Evolutionary conservation across 2,888 invertebrate species (phyloP), one percentile per base, ranked within the genome.

Genomic region (Cephus nigrinus): DNA sequence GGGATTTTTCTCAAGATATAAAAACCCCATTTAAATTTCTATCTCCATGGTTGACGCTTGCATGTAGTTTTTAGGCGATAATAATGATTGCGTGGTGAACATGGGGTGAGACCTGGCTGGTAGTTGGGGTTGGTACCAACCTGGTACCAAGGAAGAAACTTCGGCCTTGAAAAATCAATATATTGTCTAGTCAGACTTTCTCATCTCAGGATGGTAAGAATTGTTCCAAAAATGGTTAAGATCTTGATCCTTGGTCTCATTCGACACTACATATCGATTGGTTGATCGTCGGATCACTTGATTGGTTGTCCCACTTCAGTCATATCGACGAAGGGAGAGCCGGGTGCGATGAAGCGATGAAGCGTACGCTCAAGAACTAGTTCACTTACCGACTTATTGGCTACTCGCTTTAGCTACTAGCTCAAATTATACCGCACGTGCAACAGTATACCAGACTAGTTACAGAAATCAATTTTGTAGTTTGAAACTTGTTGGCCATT

Each of bases 301-400:
- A 71, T 71, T 32, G 71, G 32, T 71, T 32, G 71, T 71, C 15
- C 32, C 71, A 32, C 31, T 71, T 71, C 32, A 71, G 71, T 71
- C 55, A 55, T 23, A 55, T 55, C 9, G 55, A 55, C 55, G 55
- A 55, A 55, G 55, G 55, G 55, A 55, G 55, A 55, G 55, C 5
- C 55, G 23, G 55, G 55, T 55, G 23, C 55, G 55, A 55, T 55
- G 40, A 40, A 71, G 32, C 71, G 71, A 71, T 71, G 31, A 32
- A 71, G 31, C 32, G 31, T 31, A 71, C 31, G 31, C 71, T 32
- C 71, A 32, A 71, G 71, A 71, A 71, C 71, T 71, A 71, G 71
- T 71, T 32, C 71, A 71, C 71, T 71, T 71, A 71, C 31, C 31
- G 31, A 71, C 71, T 71, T 71, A 71, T 32, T 55, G 23, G 55